phyloP scores from a whole-genome alignment of 2,797 vertebrate genomes.

The Acestrorhynchus altus region DNA sequence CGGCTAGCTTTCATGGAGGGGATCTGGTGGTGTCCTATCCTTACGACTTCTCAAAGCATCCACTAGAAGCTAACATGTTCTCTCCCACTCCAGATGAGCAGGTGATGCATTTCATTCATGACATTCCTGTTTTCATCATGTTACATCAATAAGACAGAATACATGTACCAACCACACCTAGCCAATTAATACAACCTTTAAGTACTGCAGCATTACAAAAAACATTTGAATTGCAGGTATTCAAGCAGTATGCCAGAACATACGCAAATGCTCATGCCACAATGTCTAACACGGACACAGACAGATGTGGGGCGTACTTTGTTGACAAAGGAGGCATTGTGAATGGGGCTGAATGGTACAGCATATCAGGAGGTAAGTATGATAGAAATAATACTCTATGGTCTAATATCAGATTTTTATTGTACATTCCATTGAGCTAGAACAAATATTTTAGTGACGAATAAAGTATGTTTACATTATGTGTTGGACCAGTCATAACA shows the following conservation, averaged over 20 bases:
- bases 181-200: conserved; percentile 16
- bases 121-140: background rate
- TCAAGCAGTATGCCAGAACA: conserved; percentile 86
- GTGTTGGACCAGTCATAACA: too few species aligned
- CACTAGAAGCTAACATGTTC: conserved; percentile 82
- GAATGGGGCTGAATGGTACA: conserved; percentile 93
- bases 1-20: conserved; percentile 90
- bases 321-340: conserved; percentile 80
- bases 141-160: background rate
- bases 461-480: too few species aligned
- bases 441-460: too few species aligned
- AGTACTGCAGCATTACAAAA: conserved; percentile 13
- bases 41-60: conserved; percentile 90
- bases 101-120: conserved; percentile 70
- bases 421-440: too few species aligned
- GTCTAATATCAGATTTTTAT: background rate
- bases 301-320: conserved; percentile 85
- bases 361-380: conserved; percentile 85
- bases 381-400: background rate
- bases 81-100: conserved; percentile 92
- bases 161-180: background rate
- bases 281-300: conserved; percentile 81
- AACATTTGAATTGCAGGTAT: conserved; percentile 77
- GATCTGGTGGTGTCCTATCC: conserved; percentile 94
- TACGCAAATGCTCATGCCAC: conserved; percentile 86